Conservation (phyloP, 2,888 invertebrate genomes). For the Thecophora atra region DNA sequence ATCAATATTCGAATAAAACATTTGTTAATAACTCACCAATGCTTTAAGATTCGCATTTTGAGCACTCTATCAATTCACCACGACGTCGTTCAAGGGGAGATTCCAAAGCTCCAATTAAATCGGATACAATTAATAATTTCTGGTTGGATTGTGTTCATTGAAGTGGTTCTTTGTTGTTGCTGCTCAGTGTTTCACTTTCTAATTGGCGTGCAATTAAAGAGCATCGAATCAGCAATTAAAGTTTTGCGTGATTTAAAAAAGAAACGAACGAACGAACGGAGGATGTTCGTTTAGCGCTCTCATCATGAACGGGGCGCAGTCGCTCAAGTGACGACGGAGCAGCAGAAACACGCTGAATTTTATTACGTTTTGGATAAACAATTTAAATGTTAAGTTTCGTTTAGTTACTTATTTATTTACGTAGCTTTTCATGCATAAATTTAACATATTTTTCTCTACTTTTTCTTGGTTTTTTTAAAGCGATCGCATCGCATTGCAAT, state of each 20-base stretch:
- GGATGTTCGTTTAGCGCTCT: background rate
- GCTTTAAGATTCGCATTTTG: conserved; percentile 56
- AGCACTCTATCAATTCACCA: background rate
- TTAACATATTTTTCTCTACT: too few species aligned
- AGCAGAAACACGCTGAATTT: conserved; percentile 12
- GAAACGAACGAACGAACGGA: conserved; percentile 9
- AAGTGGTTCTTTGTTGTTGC: background rate
- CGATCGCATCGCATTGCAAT: background rate
- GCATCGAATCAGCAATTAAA: background rate
- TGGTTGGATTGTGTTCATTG: background rate
- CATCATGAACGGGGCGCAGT: conserved; percentile 4
- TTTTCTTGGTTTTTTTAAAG: background rate
- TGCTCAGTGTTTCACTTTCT: background rate
- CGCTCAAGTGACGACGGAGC: background rate
- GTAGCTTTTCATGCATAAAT: background rate
- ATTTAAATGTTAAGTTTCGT: background rate
- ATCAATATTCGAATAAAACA: too few species aligned
- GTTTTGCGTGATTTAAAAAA: background rate
- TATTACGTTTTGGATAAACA: conserved; percentile 18
- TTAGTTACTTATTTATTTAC: background rate
- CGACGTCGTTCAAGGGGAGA: background rate
- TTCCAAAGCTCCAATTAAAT: background rate
- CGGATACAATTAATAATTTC: background rate
- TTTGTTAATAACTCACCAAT: conserved; percentile 50
- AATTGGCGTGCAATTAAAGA: conserved; percentile 2